Base-by-base conservation (phyloP, 2,113 vertebrate genomes). In the Crotalus horridus region DNA sequence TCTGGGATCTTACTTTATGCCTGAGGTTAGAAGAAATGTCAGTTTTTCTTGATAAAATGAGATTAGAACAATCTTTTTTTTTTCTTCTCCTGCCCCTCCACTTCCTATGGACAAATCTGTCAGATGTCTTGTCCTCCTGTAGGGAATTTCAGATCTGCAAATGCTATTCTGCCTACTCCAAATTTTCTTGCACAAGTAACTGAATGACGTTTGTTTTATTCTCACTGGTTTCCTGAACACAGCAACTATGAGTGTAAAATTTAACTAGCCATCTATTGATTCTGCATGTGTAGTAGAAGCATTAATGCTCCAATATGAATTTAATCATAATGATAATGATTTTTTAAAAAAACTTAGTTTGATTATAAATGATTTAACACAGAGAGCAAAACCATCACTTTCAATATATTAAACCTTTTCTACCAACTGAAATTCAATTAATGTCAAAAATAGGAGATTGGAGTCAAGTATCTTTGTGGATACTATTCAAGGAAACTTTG, bases 31-130 rank as follows among this genome's bases (percentile, higher is more conserved):
- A 93, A 88, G 26, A 93, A 92, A 92, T 0, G 1, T 24, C 13
- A 89, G 81, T 91, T 89, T 89, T 46, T 81, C 21, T 90, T 90
- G n/a, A 58, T 90, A 90, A 93, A 13, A 90, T 39, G 55, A 81
- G 74, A 93, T 93, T 87, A 90, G 9, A 93, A 56, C 51, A 88
- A 69, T 87, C 54, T n/a, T 74, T 8, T 87, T 10, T 88, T 33
- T 1, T 23, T 15, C 33, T 46, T 17, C 13, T 23, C 26, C 51
- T 11, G 23, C 2, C 12, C 29, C 29, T 48, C 46, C 51, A 89
- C 33, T 39, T 29, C 88, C 88, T 39, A 11, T 90, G 53, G 17
- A 26, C 81, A 92, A 94, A 64, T 92, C 56, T 89, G 48, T 89
- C 87, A 91, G 85, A 55, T 43, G 29, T 24, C 51, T 54, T 88